These are phyloP conservation scores for Danio tinwini DNA, from an alignment of 2,797 vertebrate genomes.

Conservation along the genomic window DNA sequence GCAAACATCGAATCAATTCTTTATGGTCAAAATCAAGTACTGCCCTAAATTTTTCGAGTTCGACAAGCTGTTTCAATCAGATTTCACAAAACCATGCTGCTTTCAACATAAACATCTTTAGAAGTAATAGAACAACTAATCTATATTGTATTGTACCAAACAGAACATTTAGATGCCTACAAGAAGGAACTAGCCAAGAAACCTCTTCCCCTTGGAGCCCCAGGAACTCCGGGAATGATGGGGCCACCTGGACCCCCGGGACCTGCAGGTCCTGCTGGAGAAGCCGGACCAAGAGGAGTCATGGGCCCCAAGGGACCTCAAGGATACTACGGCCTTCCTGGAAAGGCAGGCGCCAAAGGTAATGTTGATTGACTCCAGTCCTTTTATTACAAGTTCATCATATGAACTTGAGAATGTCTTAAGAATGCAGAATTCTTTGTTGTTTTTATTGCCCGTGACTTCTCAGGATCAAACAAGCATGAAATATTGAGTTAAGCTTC, in stretches of 20 bases:
- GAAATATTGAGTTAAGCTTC: not conserved
- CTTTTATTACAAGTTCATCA: too few species aligned
- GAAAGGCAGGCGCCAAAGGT: constrained; percentile 79
- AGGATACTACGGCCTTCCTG: constrained; percentile 81
- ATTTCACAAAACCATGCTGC: too few species aligned
- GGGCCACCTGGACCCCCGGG: constrained; percentile 69
- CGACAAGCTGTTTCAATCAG: too few species aligned
- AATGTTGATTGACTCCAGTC: constrained; percentile 19
- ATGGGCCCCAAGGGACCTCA: constrained; percentile 76
- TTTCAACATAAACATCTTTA: too few species aligned
- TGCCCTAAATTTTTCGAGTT: too few species aligned
- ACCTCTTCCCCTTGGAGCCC: constrained; percentile 74
- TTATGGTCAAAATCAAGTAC: too few species aligned
- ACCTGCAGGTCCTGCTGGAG: constrained; percentile 71
- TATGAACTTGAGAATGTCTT: not conserved
- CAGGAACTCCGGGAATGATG: constrained; percentile 66
- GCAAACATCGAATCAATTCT: too few species aligned
- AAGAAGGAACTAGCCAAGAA: constrained; percentile 79
- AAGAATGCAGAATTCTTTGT: not conserved
- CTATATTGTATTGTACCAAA: not conserved
- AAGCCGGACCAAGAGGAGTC: constrained; percentile 69
- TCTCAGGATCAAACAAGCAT: not conserved
- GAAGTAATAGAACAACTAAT: not conserved
- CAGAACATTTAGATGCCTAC: constrained; percentile 80
- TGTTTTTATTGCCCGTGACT: not conserved